Conservation (phyloP, 2,113 vertebrate genomes). For the Burhinus oedicnemus region DNA sequence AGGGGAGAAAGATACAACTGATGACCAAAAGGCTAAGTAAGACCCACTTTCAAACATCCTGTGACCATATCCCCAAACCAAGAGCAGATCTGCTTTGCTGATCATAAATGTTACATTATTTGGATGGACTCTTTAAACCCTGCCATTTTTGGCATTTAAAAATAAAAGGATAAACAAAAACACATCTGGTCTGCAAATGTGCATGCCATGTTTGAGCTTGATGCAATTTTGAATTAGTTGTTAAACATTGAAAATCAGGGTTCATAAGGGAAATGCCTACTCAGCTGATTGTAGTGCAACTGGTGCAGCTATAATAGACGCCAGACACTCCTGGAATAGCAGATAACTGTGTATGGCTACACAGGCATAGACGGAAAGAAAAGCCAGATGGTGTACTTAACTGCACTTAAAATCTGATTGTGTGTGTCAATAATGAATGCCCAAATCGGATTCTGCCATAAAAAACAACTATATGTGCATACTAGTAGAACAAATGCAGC, state of each 20-base stretch:
- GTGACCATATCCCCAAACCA: background rate
- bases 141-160: constrained; percentile 38
- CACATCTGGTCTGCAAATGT: constrained; percentile 68
- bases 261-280: constrained; percentile 76
- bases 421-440: constrained; percentile 79
- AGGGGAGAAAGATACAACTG: background rate
- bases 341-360: constrained; percentile 72
- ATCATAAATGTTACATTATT: background rate
- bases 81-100: constrained; percentile 9
- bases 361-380: constrained; percentile 73
- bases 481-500: constrained; percentile 66
- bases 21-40: background rate
- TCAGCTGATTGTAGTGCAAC: constrained; percentile 76
- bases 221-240: constrained; percentile 69
- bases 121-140: background rate
- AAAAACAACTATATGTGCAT: constrained; percentile 72
- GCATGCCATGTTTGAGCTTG: constrained; percentile 58
- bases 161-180: constrained; percentile 74
- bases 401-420: constrained; percentile 82
- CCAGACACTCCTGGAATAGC: constrained; percentile 78
- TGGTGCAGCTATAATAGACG: constrained; percentile 73
- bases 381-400: constrained; percentile 84
- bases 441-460: constrained; percentile 75
- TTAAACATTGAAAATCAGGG: constrained; percentile 78
- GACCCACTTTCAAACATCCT: background rate